Evolutionary conservation across 1,140 invertebrate species (phyloP).

Genomic region (Medauroidea extradentata): DNA sequence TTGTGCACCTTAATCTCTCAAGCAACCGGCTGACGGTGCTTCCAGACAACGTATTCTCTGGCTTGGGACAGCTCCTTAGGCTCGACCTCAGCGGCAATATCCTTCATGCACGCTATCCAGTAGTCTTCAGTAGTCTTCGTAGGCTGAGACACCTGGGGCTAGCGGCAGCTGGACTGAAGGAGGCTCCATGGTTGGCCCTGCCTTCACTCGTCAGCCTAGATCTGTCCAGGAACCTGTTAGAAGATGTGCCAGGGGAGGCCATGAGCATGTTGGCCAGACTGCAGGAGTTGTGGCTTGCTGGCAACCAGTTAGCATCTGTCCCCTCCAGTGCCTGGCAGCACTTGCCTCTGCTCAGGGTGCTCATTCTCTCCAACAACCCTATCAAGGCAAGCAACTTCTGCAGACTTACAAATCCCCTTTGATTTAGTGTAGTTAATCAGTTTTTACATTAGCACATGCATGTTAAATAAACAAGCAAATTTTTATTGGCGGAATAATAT

Average conservation of each 20-base stretch:
- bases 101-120: slow-evolving; percentile 81
- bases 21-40: slow-evolving; percentile 77
- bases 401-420: too few relatives aligned
- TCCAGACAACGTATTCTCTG: slow-evolving; percentile 84
- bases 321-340: slow-evolving; percentile 57
- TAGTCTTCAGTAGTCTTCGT: slow-evolving; percentile 82
- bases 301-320: slow-evolving; percentile 60
- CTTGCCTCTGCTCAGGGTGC: slow-evolving; percentile 52
- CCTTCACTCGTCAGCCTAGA: slow-evolving; percentile 68
- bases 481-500: too few relatives aligned
- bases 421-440: too few relatives aligned
- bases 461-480: too few relatives aligned
- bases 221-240: slow-evolving; percentile 68
- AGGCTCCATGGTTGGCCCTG: slow-evolving; percentile 65
- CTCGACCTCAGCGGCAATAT: slow-evolving; percentile 77
- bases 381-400: slow-evolving; percentile 47
- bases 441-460: too few relatives aligned
- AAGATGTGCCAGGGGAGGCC: slow-evolving; percentile 53
- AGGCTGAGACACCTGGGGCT: slow-evolving; percentile 70
- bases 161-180: slow-evolving; percentile 65
- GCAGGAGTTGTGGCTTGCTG: slow-evolving; percentile 58
- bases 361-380: slow-evolving; percentile 61
- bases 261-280: slow-evolving; percentile 60
- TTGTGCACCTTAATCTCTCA: slow-evolving; percentile 71
- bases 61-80: slow-evolving; percentile 67